Evolutionary conservation across 1,140 invertebrate genomes (phyloP).

Genomic region (Chironomus striatipennis): DNA sequence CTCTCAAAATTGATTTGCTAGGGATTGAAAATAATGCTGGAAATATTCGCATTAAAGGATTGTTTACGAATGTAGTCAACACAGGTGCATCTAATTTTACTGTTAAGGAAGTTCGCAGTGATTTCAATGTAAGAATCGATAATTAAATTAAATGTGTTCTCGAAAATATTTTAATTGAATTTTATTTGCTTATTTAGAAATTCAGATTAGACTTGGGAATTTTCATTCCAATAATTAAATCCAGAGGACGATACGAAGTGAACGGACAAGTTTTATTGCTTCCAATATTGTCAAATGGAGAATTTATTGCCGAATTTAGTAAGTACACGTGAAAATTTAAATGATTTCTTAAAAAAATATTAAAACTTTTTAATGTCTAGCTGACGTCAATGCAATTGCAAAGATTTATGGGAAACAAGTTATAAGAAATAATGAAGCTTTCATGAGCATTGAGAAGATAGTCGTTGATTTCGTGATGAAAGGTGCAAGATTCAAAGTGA

Average conservation of each 20-base stretch:
- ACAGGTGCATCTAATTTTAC: constrained; percentile 64
- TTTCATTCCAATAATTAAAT: constrained; percentile 59
- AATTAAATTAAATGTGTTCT: too few relatives aligned
- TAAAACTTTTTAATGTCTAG: constrained; percentile 38
- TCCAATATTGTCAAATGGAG: constrained; percentile 62
- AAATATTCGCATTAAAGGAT: constrained; percentile 56
- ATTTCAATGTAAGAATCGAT: constrained; percentile 23
- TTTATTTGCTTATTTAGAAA: constrained; percentile 41
- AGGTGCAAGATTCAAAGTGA: constrained; percentile 58
- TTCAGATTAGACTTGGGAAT: constrained; percentile 58
- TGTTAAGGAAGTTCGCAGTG: constrained; percentile 41
- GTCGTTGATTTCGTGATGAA: constrained; percentile 60
- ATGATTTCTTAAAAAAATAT: too few relatives aligned
- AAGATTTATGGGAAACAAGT: constrained; percentile 59
- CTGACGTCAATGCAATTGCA: constrained; percentile 57
- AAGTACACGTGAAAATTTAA: constrained; percentile 35
- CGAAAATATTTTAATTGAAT: not conserved
- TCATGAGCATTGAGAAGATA: constrained; percentile 57
- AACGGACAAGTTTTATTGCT: constrained; percentile 64
- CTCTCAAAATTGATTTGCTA: constrained; percentile 55
- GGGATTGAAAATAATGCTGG: constrained; percentile 67
- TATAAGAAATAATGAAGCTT: constrained; percentile 48
- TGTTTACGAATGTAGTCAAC: constrained; percentile 62
- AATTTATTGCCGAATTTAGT: constrained; percentile 71
- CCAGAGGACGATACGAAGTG: constrained; percentile 62